These are phyloP conservation scores for Pteria penguin DNA, from an alignment of 2,888 invertebrate genomes.

Conservation along the genomic window DNA sequence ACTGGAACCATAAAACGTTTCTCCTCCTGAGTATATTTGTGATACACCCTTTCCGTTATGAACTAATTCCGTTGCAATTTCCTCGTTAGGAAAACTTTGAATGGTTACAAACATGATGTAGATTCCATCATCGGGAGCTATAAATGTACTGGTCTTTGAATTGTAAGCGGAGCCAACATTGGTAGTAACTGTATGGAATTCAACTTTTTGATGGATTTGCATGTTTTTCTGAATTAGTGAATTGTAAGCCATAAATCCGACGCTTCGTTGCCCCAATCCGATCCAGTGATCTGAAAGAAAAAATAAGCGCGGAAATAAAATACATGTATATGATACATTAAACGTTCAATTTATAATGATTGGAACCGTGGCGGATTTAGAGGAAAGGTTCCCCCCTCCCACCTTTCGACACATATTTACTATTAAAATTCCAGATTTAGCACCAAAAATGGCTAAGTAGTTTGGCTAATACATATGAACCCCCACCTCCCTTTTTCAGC, in stretches of 20 bases:
- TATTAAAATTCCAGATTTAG: too few relatives aligned
- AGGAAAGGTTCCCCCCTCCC: too few relatives aligned
- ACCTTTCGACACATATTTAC: too few relatives aligned
- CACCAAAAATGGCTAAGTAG: too few relatives aligned
- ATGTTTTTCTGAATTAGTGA: not conserved
- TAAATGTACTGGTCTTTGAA: not conserved
- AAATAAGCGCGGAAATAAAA: too few relatives aligned
- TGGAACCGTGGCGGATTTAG: too few relatives aligned
- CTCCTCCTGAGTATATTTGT: not conserved
- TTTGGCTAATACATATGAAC: too few relatives aligned
- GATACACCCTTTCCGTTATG: not conserved
- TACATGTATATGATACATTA: too few relatives aligned
- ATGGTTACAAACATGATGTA: slow-evolving; percentile 9
- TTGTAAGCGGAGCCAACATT: slow-evolving; percentile 12
- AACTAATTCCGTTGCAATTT: slow-evolving; percentile 6
- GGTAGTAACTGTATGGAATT: not conserved
- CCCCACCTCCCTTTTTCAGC: too few relatives aligned
- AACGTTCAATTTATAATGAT: too few relatives aligned
- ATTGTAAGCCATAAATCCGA: slow-evolving; percentile 5
- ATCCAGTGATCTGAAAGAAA: too few relatives aligned
- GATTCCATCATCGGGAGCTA: not conserved
- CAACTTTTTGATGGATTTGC: not conserved
- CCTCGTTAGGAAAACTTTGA: not conserved
- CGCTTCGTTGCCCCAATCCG: not conserved
- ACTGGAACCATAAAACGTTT: not conserved